Evolutionary conservation across 1,140 invertebrate genomes (phyloP).

Genomic region (Brachionus asplanchnoidis): DNA sequence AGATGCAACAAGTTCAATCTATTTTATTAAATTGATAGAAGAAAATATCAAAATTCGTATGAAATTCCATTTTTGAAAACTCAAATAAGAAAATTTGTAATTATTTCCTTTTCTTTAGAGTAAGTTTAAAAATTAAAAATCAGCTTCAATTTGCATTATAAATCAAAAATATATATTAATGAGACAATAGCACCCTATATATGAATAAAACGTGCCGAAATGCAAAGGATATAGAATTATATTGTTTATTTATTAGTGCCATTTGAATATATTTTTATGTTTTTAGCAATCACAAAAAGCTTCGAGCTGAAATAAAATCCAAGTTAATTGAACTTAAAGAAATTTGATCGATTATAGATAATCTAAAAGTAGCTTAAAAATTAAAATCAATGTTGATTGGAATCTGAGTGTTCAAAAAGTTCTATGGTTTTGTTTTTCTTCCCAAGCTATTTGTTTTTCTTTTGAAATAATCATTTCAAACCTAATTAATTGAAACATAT

Average conservation of each 20-base stretch:
- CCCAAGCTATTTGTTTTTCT: background rate
- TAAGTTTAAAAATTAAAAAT: background rate
- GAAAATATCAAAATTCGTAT: background rate
- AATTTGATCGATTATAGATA: background rate
- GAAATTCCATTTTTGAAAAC: background rate
- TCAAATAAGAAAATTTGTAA: background rate
- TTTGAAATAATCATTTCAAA: conserved; percentile 35
- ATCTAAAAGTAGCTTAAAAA: background rate
- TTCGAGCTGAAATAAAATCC: background rate
- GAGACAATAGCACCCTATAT: background rate
- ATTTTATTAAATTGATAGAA: background rate
- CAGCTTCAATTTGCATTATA: background rate
- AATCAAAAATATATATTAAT: background rate
- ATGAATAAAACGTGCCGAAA: background rate
- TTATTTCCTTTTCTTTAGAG: background rate
- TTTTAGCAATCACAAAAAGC: background rate
- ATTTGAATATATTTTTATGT: background rate
- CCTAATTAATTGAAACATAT: conserved; percentile 36
- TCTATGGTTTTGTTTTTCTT: background rate
- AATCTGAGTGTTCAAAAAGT: background rate
- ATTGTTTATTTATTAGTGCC: background rate
- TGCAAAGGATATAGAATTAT: background rate
- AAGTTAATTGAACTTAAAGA: background rate
- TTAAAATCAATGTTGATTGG: background rate
- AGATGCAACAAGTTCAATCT: background rate